These are phyloP conservation scores for Xestoiulus laeticollis DNA, from an alignment of 2,888 invertebrate genomes.

Conservation along the genomic window DNA sequence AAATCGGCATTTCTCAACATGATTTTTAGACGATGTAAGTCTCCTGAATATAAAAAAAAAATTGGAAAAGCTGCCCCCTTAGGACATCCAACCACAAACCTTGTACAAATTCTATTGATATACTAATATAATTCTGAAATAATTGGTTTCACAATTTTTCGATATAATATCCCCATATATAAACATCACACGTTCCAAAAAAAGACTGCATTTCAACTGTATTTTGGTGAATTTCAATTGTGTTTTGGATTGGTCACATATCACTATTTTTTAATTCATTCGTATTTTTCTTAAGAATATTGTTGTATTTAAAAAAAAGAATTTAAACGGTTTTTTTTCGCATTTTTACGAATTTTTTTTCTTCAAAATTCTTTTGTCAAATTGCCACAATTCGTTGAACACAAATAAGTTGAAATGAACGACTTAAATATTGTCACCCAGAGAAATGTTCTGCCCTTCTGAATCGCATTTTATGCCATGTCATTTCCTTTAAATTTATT, in stretches of 20 bases:
- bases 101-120: too few relatives aligned
- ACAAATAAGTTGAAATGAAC: conserved; percentile 13
- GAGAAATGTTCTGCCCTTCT: conserved; percentile 28
- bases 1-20: not conserved
- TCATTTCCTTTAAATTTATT: conserved; percentile 10
- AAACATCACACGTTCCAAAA: not conserved
- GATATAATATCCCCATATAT: not conserved
- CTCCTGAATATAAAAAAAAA: not conserved
- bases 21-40: not conserved
- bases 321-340: not conserved
- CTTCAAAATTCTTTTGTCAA: not conserved
- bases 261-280: not conserved
- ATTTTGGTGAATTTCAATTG: not conserved
- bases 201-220: not conserved
- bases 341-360: not conserved
- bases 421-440: conserved; percentile 23
- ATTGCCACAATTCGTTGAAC: not conserved
- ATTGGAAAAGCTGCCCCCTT: not conserved
- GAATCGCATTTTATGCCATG: not conserved
- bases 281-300: not conserved
- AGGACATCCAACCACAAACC: not conserved
- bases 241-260: too few relatives aligned
- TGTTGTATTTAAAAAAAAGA: not conserved
- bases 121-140: too few relatives aligned
- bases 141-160: not conserved